A percentile compares a stretch with the other conserved stretches of the same genome.
phyloP scores from a whole-genome alignment of 2,113 vertebrate species.

The Neomonachus schauinslandi region DNA sequence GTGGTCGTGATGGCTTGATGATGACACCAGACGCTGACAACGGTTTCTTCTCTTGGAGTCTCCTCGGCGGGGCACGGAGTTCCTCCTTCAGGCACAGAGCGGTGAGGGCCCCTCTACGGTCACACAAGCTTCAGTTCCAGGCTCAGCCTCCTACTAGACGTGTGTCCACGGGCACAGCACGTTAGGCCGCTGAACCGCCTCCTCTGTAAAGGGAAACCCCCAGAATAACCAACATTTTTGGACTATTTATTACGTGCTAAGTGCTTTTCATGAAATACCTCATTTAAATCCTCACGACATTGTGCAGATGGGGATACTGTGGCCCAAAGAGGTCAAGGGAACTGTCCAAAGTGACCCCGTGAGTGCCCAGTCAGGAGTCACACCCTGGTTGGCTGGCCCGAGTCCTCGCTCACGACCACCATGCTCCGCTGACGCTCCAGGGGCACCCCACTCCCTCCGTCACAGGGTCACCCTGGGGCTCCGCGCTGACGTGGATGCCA shows the following conservation, averaged over 20 bases:
- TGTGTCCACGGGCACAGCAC: not conserved
- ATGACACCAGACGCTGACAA: fast-evolving
- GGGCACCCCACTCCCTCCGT: not conserved
- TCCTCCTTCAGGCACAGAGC: not conserved
- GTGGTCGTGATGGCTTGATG: not conserved
- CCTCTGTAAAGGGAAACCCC: not conserved
- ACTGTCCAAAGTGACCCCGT: not conserved
- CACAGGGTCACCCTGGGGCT: not conserved
- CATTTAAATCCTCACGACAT: not conserved
- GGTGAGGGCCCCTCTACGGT: not conserved
- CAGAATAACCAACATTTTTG: not conserved
- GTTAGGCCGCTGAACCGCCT: not conserved
- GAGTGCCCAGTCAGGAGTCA: not conserved
- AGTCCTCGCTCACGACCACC: not conserved
- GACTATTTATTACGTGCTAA: not conserved
- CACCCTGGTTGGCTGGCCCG: not conserved
- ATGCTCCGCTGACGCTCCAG: fast-evolving
- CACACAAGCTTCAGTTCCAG: not conserved
- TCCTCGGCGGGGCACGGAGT: not conserved
- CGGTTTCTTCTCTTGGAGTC: not conserved
- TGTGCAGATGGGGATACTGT: not conserved
- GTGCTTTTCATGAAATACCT: not conserved
- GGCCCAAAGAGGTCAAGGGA: not conserved
- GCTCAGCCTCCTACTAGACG: not conserved
- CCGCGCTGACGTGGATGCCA: not conserved